Evolutionary conservation across 2,888 invertebrate species (phyloP), one percentile per base, ranked within the genome.

Genomic region (Psococerastis gibbosa): DNA sequence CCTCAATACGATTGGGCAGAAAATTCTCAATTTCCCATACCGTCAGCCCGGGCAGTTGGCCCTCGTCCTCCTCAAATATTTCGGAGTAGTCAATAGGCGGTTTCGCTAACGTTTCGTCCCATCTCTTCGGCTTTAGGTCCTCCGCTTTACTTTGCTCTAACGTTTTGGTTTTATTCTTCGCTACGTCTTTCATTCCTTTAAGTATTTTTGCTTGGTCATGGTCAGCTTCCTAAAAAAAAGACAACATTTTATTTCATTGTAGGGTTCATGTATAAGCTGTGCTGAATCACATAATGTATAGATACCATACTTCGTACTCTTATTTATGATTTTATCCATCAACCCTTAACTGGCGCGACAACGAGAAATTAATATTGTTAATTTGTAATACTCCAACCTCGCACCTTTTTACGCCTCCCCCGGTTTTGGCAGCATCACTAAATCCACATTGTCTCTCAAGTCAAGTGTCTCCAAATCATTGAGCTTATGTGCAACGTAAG

Each of bases 21-120:
- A 98, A 98, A 64, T 99, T 98, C 62, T 98, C 98, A 48, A 98
- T 98, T 68, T 99, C 98, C 97, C 97, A 98, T 47, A 95, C 81
- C 20, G 84, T 82, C 23, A 98, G 56, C 2, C 95, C 94, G 0
- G 91, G 82, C 43, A 82, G 69, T 58, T 91, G 89, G 0, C 97
- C 97, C 0, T 92, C 88, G 53, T 87, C 91, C 51, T 87, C 85
- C 54, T 87, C 95, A 60, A 95, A 98, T 62, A 95, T 87, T 61
- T 95, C 92, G 0, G 92, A 92, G 64, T 97, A 97, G 64, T 97
- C 91, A 44, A 97, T 61, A 33, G 91, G 84, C 0, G 95, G 95
- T 59, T 94, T 91, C 60, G 91, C 92, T 47, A 95, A 60, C 9
- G 82, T 77, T 62, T 97, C 95, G 60, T 95, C 92, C 95, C 95